A percentile compares a stretch with the other conserved stretches of the same genome.
phyloP scores from a whole-genome alignment of 92 coral and sea anemone species.

The Parazoanthus darwini region DNA sequence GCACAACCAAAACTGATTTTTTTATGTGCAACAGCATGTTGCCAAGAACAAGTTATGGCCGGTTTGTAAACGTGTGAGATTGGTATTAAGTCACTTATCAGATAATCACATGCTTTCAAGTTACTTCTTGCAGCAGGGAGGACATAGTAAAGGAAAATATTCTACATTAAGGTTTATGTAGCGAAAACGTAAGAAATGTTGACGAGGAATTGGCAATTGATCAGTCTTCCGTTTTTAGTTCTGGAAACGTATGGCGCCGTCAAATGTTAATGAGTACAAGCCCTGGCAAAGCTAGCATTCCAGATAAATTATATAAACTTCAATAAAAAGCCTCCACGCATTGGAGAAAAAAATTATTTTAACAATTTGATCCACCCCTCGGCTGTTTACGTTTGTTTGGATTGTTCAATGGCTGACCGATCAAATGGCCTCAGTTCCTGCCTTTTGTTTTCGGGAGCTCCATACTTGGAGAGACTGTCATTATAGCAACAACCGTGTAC shows the following conservation, averaged over 20 bases:
- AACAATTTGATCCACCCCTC: constrained; percentile 45
- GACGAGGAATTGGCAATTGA: neutral
- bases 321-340: constrained; percentile 29
- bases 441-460: constrained; percentile 28
- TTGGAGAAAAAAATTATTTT: constrained; percentile 19
- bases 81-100: neutral
- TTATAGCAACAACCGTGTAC: neutral
- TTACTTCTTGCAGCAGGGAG: neutral
- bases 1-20: neutral
- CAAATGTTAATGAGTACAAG: constrained; percentile 24
- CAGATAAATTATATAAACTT: constrained; percentile 42
- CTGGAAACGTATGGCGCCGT: neutral
- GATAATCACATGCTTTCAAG: neutral
- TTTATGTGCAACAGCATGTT: constrained; percentile 1
- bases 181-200: neutral
- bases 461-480: neutral
- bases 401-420: constrained; percentile 24
- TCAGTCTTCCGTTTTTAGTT: neutral
- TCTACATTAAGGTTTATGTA: neutral
- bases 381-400: constrained; percentile 42
- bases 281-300: constrained; percentile 27
- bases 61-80: neutral
- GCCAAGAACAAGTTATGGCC: neutral
- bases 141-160: neutral
- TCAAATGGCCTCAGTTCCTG: constrained; percentile 35